Evolutionary conservation across 2,888 invertebrate species (phyloP).

Genomic region (Dendrolimus houi): DNA sequence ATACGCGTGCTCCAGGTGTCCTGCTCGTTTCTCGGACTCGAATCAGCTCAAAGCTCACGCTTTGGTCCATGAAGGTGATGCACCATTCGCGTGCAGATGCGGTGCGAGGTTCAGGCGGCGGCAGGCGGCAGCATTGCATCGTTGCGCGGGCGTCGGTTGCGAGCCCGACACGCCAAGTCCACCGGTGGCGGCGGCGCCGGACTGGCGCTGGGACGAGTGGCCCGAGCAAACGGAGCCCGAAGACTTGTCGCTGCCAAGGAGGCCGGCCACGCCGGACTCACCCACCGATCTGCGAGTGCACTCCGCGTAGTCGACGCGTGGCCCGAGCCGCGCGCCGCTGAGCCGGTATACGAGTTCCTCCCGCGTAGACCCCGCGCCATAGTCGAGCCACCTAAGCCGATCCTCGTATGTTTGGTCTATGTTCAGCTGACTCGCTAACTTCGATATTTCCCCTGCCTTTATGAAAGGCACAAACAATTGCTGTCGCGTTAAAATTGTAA

Average conservation of each 20-base stretch:
- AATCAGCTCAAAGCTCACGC: conserved; percentile 94
- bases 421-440: background rate
- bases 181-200: conserved; percentile 55
- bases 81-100: conserved; percentile 91
- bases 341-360: conserved; percentile 88
- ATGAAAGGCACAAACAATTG: conserved; percentile 17
- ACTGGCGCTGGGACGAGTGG: conserved; percentile 69
- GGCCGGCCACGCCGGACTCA: conserved; percentile 68
- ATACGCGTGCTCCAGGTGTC: conserved; percentile 90
- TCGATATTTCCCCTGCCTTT: conserved; percentile 1
- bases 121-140: conserved; percentile 91
- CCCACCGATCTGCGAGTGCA: conserved; percentile 70
- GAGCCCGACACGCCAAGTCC: conserved; percentile 60
- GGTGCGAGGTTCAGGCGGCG: conserved; percentile 87
- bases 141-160: conserved; percentile 78
- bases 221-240: conserved; percentile 95
- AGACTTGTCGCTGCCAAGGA: conserved; percentile 85
- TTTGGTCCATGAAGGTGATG: conserved; percentile 92
- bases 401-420: background rate
- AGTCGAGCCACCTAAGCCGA: conserved; percentile 25
- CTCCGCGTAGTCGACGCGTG: conserved; percentile 60
- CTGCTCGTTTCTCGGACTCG: conserved; percentile 91
- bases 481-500: conserved; percentile 27
- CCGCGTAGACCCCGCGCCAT: conserved; percentile 64
- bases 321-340: conserved; percentile 43